These are phyloP conservation scores for Caenorhabditis doughertyi DNA, from an alignment of 2,888 invertebrate genomes.

Conservation along the genomic window DNA sequence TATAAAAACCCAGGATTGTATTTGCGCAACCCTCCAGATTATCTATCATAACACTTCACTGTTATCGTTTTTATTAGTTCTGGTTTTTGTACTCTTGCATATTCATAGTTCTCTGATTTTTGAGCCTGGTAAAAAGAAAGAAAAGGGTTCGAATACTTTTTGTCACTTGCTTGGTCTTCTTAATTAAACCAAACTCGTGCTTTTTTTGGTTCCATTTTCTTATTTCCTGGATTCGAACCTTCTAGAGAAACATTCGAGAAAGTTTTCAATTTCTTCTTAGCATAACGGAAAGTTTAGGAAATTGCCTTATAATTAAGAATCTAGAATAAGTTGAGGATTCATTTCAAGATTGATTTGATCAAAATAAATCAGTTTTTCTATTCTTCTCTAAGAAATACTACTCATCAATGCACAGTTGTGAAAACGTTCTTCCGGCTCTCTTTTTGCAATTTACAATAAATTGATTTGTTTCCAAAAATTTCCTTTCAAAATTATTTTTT, in stretches of 20 bases:
- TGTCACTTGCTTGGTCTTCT: constrained; percentile 11
- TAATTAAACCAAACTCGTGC: constrained; percentile 44
- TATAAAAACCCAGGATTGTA: constrained; percentile 18
- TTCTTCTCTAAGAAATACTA: too few relatives aligned
- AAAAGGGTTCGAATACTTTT: constrained; percentile 13
- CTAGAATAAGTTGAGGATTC: too few relatives aligned
- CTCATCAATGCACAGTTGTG: too few relatives aligned
- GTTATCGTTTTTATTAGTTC: constrained; percentile 3
- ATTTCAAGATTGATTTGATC: too few relatives aligned
- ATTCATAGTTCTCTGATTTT: neutral
- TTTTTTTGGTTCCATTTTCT: neutral
- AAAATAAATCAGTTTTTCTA: too few relatives aligned
- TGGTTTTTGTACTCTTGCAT: constrained; percentile 9
- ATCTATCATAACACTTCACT: neutral
- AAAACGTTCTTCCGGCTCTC: too few relatives aligned
- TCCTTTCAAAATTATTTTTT: constrained; percentile 13
- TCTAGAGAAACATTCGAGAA: neutral
- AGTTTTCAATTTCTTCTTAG: neutral
- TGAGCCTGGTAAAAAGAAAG: neutral
- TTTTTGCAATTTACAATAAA: too few relatives aligned
- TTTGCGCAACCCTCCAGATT: constrained; percentile 40
- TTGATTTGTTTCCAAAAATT: too few relatives aligned
- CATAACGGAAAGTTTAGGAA: too few relatives aligned
- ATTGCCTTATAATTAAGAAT: too few relatives aligned
- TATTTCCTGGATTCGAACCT: neutral